phyloP scores from a whole-genome alignment of 2,888 invertebrate species.

The Apodemia mormo region DNA sequence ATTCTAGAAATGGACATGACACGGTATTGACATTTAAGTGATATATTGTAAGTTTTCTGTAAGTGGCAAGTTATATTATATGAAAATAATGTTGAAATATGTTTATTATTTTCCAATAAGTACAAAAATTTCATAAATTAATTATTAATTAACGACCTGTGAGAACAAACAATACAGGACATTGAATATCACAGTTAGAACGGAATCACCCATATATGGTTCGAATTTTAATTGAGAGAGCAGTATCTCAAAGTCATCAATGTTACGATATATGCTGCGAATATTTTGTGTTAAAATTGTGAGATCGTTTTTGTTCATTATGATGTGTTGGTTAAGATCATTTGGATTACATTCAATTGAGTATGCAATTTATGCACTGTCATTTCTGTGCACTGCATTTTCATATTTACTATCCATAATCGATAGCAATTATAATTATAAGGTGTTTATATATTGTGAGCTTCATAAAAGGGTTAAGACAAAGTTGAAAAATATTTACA shows the following conservation, averaged over 20 bases:
- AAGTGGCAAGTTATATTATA: too few relatives aligned
- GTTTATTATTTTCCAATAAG: too few relatives aligned
- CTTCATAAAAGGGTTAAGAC: not conserved
- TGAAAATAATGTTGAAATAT: too few relatives aligned
- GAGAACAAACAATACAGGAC: too few relatives aligned
- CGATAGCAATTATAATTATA: too few relatives aligned
- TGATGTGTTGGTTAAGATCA: not conserved
- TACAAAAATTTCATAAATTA: too few relatives aligned
- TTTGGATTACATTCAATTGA: not conserved
- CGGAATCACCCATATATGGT: too few relatives aligned
- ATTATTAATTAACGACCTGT: too few relatives aligned
- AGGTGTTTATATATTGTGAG: not conserved
- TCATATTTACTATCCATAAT: not conserved
- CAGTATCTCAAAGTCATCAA: not conserved
- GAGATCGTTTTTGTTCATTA: not conserved
- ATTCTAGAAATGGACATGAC: too few relatives aligned
- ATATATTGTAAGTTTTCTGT: too few relatives aligned
- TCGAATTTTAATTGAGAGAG: not conserved
- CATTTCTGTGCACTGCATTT: not conserved
- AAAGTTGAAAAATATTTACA: not conserved
- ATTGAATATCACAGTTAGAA: too few relatives aligned
- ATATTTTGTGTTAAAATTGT: not conserved
- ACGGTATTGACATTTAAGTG: too few relatives aligned
- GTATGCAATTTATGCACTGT: not conserved
- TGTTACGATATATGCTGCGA: not conserved